A percentile compares a stretch with the other conserved stretches of the same genome.
Conservation (phyloP, 2,797 vertebrate genomes). For the Lacerta viridis region DNA sequence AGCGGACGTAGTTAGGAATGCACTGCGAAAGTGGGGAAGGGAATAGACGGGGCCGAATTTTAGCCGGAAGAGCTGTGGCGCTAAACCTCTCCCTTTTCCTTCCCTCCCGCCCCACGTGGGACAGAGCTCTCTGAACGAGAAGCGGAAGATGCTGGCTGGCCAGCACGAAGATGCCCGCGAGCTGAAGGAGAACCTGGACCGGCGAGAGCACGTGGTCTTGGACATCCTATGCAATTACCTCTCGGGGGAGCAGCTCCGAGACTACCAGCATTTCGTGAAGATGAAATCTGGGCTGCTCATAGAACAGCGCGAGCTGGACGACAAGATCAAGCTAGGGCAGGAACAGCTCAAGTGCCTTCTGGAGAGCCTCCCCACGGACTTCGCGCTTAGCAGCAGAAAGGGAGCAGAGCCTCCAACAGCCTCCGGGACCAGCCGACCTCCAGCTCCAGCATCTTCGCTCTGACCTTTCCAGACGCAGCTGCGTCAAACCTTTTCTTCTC, state of each 20-base stretch:
- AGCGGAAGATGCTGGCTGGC: constrained; percentile 88
- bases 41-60: neutral
- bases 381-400: constrained; percentile 68
- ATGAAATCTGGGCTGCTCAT: constrained; percentile 92
- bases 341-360: constrained; percentile 89
- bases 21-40: neutral
- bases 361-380: constrained; percentile 86
- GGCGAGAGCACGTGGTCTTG: constrained; percentile 89
- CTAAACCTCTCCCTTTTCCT: constrained; percentile 35
- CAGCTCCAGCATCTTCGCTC: constrained; percentile 83
- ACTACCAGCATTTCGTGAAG: constrained; percentile 90
- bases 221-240: constrained; percentile 89
- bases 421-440: constrained; percentile 63
- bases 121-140: constrained; percentile 90
- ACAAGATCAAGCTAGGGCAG: constrained; percentile 90
- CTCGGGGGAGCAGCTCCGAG: constrained; percentile 84
- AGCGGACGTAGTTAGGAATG: too few species aligned
- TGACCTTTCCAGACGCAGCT: constrained; percentile 73
- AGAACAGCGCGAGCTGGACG: constrained; percentile 92
- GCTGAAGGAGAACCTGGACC: constrained; percentile 96
- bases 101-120: neutral
- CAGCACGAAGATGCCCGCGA: constrained; percentile 95
- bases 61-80: neutral
- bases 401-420: constrained; percentile 72
- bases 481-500: constrained; percentile 35